A percentile compares a stretch with the other conserved stretches of the same genome.
Conservation (phyloP, 2,888 invertebrate species). For the Uropetala carovei region DNA sequence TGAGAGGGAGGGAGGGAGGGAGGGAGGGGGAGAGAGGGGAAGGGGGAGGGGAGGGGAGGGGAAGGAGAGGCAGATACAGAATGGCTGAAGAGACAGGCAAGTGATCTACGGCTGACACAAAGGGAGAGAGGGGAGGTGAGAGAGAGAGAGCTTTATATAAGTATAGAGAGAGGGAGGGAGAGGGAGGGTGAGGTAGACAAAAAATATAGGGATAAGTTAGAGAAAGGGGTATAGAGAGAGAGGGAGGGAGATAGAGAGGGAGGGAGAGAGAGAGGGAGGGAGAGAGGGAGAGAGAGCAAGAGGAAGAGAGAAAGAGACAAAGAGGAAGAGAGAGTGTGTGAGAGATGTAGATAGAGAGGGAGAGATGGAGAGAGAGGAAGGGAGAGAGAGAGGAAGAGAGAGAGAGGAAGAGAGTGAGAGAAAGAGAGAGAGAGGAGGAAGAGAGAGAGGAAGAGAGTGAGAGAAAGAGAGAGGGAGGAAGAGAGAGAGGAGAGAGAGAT, state of each 20-base stretch:
- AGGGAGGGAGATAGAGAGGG: too few relatives aligned
- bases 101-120: neutral
- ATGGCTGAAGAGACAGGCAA: neutral
- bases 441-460: neutral
- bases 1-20: constrained; percentile 49
- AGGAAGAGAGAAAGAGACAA: neutral
- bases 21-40: constrained; percentile 61
- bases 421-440: too few relatives aligned
- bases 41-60: constrained; percentile 68
- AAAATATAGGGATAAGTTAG: too few relatives aligned
- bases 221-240: too few relatives aligned
- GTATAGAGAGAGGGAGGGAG: neutral
- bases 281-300: neutral
- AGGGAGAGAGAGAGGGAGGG: neutral
- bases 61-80: too few relatives aligned
- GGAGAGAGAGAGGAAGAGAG: neutral
- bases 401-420: neutral
- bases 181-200: neutral
- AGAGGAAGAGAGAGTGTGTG: neutral
- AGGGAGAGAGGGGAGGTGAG: too few relatives aligned
- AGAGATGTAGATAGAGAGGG: neutral
- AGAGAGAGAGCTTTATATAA: too few relatives aligned
- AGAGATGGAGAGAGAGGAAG: neutral
- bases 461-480: neutral
- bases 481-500: neutral